Conservation (phyloP, 2,797 vertebrate species). For the Sciurus carolinensis region DNA sequence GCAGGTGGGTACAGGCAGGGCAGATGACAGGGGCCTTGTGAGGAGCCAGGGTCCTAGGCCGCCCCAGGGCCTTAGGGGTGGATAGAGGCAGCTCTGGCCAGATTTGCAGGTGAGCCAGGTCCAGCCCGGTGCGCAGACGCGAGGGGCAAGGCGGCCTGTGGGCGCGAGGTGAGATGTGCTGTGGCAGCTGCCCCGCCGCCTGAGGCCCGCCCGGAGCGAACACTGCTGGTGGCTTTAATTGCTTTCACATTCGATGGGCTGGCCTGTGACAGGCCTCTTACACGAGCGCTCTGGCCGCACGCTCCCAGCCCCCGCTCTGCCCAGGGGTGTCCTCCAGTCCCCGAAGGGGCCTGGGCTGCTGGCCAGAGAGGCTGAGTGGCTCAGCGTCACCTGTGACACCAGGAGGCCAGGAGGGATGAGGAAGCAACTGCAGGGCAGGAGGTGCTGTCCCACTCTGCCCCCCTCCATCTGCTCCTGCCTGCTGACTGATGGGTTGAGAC, state of each 20-base stretch:
- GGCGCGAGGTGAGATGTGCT: slow-evolving; percentile 93
- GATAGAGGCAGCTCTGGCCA: not conserved
- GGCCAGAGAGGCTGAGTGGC: slow-evolving; percentile 36
- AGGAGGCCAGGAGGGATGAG: not conserved
- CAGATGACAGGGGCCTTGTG: not conserved
- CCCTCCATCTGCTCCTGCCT: slow-evolving; percentile 84
- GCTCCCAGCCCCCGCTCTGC: not conserved
- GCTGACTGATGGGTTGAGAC: slow-evolving; percentile 88
- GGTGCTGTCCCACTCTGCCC: fast-evolving
- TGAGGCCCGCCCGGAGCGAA: slow-evolving; percentile 96
- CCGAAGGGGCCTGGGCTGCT: not conserved
- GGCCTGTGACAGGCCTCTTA: slow-evolving; percentile 90
- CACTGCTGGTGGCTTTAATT: slow-evolving; percentile 99
- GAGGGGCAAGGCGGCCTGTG: slow-evolving; percentile 62
- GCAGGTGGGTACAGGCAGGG: not conserved
- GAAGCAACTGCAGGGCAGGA: not conserved
- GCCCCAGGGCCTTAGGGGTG: not conserved
- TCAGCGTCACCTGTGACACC: not conserved
- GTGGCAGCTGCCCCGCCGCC: slow-evolving; percentile 97
- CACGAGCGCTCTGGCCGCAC: not conserved
- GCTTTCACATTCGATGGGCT: slow-evolving; percentile 98
- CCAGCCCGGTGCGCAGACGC: slow-evolving; percentile 50
- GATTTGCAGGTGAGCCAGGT: slow-evolving; percentile 73
- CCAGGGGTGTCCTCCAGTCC: slow-evolving; percentile 25
- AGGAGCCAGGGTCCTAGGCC: not conserved